Evolutionary conservation across 2,113 vertebrate species (phyloP).

Genomic region (Pithys albifrons): DNA sequence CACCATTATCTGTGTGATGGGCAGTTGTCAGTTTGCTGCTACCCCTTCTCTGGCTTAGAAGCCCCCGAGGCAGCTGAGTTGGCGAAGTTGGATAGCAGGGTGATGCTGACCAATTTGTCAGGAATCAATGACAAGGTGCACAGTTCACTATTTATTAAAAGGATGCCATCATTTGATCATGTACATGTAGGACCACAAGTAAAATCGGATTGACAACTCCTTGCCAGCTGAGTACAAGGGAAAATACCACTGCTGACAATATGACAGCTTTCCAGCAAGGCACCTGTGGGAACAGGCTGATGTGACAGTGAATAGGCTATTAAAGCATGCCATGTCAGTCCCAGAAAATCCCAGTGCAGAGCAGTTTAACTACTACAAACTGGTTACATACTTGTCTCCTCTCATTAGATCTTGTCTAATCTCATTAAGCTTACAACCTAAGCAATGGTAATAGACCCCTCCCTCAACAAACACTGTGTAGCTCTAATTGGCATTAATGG

Average conservation of each 20-base stretch:
- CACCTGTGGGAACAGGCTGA: neutral
- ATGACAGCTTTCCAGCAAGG: conserved; percentile 1
- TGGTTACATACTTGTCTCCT: neutral
- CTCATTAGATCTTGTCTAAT: conserved; percentile 9
- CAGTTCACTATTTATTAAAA: neutral
- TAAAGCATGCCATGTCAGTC: neutral
- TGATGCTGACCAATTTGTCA: neutral
- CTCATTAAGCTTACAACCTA: conserved; percentile 43
- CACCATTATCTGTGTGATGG: neutral
- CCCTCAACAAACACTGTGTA: neutral
- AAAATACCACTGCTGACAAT: neutral
- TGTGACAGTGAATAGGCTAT: neutral
- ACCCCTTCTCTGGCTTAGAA: neutral
- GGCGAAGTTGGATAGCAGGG: neutral
- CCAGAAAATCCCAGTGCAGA: neutral
- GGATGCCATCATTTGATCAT: neutral
- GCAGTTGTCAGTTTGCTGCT: neutral
- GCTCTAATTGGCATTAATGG: conserved; percentile 32
- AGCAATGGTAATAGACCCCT: conserved; percentile 15
- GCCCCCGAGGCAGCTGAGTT: neutral
- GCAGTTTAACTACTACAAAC: neutral
- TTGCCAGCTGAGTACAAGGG: neutral
- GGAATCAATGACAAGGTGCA: neutral
- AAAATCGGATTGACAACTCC: neutral
- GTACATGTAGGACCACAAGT: neutral